Percentiles rank a stretch among this genome's conserved stretches.
phyloP scores from a whole-genome alignment of 2,113 vertebrate species.

The Hemichromis elongatus region DNA sequence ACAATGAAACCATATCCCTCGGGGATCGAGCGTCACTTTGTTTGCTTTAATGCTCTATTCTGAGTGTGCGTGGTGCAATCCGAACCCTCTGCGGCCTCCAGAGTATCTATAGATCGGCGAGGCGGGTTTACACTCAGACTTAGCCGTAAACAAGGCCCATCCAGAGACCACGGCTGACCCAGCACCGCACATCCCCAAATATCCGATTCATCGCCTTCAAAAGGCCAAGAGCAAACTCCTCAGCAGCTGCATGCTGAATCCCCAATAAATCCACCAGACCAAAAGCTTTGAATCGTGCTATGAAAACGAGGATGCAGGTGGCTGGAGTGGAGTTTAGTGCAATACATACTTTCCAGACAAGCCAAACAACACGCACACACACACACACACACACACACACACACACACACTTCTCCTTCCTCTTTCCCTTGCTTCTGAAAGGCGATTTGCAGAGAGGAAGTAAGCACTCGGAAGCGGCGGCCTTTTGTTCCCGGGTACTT shows the following conservation, averaged over 20 bases:
- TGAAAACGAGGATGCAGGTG: conserved; percentile 64
- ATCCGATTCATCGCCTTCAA: conserved; percentile 58
- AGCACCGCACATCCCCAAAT: conserved; percentile 34
- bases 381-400: not conserved
- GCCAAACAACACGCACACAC: conserved; percentile 66
- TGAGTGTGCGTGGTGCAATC: conserved; percentile 58
- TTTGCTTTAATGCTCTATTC: conserved; percentile 70
- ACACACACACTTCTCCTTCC: not conserved
- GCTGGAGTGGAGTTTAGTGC: conserved; percentile 55
- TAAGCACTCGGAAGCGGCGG: conserved; percentile 44
- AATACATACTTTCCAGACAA: conserved; percentile 60
- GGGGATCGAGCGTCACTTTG: conserved; percentile 46
- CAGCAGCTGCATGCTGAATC: conserved; percentile 57
- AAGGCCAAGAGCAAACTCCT: conserved; percentile 27
- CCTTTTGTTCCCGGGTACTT: conserved; percentile 45
- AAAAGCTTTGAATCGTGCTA: conserved; percentile 37
- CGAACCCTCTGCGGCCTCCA: conserved; percentile 53
- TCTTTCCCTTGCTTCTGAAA: conserved; percentile 39
- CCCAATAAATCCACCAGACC: conserved; percentile 52
- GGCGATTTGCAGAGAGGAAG: conserved; percentile 21
- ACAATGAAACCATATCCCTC: conserved; percentile 61
- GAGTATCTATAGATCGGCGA: conserved; percentile 62
- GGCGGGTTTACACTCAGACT: conserved; percentile 47
- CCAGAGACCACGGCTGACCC: conserved; percentile 42
- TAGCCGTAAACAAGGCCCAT: conserved; percentile 65